phyloP scores from a whole-genome alignment of 2,888 invertebrate genomes.

The Podabrus alpinus region DNA sequence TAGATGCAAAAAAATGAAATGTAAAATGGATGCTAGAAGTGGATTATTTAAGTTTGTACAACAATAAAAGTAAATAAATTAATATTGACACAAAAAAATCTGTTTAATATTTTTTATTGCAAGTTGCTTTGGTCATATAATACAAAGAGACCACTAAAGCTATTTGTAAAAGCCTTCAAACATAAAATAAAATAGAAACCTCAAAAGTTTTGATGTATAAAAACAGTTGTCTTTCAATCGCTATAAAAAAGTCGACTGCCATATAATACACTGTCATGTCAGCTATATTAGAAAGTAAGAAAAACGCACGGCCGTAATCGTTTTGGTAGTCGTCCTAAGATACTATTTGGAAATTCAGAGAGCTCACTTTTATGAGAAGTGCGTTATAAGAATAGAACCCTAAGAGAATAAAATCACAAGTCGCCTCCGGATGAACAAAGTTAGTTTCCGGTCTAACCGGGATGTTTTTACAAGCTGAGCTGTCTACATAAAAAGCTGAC shows the following conservation, averaged over 20 bases:
- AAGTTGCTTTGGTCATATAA: neutral
- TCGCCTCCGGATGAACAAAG: conserved; percentile 46
- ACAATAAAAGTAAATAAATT: neutral
- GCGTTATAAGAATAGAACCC: conserved; percentile 30
- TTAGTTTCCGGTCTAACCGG: conserved; percentile 49
- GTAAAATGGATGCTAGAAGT: neutral
- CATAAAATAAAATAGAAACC: conserved; percentile 40
- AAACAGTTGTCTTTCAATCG: conserved; percentile 47
- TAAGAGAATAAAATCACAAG: conserved; percentile 45
- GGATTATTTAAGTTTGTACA: neutral
- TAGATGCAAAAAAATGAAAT: too few species aligned
- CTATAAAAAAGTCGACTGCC: conserved; percentile 41
- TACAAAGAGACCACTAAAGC: conserved; percentile 1
- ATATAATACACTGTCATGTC: conserved; percentile 45
- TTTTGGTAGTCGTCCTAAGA: conserved; percentile 12
- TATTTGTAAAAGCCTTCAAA: conserved; percentile 23
- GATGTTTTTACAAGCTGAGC: conserved; percentile 49
- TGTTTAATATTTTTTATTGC: neutral
- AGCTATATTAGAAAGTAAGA: conserved; percentile 30
- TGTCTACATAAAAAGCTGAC: conserved; percentile 52
- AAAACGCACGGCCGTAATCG: conserved; percentile 29
- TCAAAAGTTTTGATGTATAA: conserved; percentile 47
- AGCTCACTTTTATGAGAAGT: conserved; percentile 27
- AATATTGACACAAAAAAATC: neutral
- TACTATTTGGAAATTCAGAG: conserved; percentile 21